phyloP scores from a whole-genome alignment of 2,888 invertebrate species.

The Trichacis sp. region DNA sequence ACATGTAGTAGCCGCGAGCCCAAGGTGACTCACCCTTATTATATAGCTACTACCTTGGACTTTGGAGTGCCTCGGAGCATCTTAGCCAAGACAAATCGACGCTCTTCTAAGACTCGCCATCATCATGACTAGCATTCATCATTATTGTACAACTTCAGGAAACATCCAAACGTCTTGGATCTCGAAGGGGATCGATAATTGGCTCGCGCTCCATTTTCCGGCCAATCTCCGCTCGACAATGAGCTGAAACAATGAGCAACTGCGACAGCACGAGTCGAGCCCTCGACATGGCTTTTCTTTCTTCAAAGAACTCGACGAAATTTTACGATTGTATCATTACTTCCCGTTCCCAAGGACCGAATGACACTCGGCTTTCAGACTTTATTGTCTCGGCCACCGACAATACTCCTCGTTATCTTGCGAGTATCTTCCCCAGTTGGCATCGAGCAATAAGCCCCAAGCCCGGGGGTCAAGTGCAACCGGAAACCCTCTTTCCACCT shows the following conservation, averaged over 20 bases:
- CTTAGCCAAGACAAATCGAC: not conserved
- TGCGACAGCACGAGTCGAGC: not conserved
- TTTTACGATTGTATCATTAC: not conserved
- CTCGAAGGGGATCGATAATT: no score
- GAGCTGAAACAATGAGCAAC: no score
- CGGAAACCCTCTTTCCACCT: not conserved
- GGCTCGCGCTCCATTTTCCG: no score
- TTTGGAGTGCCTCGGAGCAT: no score
- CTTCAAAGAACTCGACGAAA: not conserved
- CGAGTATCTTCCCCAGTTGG: not conserved
- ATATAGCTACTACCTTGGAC: no score
- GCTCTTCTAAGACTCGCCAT: not conserved
- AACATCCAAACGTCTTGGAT: no score
- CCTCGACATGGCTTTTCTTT: not conserved
- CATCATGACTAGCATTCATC: no score
- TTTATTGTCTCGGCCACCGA: not conserved
- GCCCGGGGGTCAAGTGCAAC: conserved; percentile 2
- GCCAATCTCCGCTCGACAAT: no score
- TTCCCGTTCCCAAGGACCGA: not conserved
- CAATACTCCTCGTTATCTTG: not conserved
- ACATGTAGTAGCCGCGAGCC: conserved; percentile 7
- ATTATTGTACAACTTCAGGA: no score
- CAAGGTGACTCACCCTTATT: conserved; percentile 51
- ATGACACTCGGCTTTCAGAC: not conserved
- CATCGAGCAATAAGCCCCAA: not conserved